A percentile compares a stretch with the other conserved stretches of the same genome.
These are phyloP conservation scores for Anoplophora glabripennis DNA, from an alignment of 1,140 invertebrate genomes.

Conservation along the genomic window DNA sequence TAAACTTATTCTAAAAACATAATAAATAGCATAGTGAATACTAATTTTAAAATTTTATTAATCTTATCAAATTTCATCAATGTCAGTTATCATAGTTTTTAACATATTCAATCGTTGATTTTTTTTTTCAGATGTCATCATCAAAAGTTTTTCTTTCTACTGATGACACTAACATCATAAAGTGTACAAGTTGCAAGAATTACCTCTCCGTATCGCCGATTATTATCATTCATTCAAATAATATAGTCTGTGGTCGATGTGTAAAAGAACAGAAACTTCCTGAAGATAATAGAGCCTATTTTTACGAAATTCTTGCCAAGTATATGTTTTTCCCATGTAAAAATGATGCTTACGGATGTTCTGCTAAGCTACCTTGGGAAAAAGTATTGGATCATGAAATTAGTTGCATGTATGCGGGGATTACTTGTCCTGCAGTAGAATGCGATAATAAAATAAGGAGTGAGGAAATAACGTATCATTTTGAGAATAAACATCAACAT, in stretches of 20 bases:
- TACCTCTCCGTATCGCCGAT: constrained; percentile 6
- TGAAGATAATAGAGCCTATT: neutral
- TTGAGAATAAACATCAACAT: neutral
- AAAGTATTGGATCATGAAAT: neutral
- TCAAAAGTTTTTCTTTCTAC: no score
- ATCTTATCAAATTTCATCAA: no score
- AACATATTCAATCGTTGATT: no score
- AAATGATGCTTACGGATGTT: neutral
- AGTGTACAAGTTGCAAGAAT: neutral
- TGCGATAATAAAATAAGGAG: neutral
- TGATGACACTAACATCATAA: neutral
- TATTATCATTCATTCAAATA: neutral
- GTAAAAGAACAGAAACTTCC: no score
- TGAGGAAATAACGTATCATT: neutral
- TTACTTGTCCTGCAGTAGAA: neutral
- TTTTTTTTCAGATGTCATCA: no score
- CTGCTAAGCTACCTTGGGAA: neutral
- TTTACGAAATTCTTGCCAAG: neutral
- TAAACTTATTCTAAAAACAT: no score
- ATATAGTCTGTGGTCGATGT: neutral
- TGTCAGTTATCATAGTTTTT: no score
- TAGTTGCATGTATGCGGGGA: neutral
- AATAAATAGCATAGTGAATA: no score
- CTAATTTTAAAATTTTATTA: no score
- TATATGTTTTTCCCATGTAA: constrained; percentile 7